Evolutionary conservation across 2,113 vertebrate genomes (phyloP).

Genomic region (Sisor rabdophorus): DNA sequence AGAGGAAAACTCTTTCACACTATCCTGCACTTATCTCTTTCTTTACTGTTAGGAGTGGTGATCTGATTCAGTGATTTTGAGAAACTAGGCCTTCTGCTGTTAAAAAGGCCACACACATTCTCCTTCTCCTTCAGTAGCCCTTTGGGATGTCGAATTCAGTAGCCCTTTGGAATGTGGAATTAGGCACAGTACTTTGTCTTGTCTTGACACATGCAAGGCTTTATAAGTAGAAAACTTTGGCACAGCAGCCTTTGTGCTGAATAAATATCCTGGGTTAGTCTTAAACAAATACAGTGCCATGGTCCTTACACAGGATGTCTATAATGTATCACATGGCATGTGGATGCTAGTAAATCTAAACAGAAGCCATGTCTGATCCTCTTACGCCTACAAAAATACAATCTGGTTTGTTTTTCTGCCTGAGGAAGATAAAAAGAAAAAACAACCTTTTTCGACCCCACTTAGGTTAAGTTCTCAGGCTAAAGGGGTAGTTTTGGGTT

Average conservation of each 20-base stretch:
- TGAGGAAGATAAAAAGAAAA: neutral
- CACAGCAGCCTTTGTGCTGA: neutral
- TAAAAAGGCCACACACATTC: slow-evolving; percentile 40
- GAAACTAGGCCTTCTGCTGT: slow-evolving; percentile 46
- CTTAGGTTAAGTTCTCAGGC: neutral
- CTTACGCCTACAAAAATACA: neutral
- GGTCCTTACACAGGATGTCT: neutral
- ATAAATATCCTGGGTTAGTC: neutral
- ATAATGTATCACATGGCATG: neutral
- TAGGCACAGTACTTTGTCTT: slow-evolving; percentile 14
- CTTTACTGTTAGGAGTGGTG: slow-evolving; percentile 52
- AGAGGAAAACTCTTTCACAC: slow-evolving; percentile 29
- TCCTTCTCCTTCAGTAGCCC: slow-evolving; percentile 46
- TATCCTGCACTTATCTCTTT: slow-evolving; percentile 34
- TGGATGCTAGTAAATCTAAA: neutral
- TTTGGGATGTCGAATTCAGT: slow-evolving; percentile 47
- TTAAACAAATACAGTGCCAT: neutral
- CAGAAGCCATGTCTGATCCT: neutral
- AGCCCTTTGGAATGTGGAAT: slow-evolving; percentile 50
- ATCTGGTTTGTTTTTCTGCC: neutral
- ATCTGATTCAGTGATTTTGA: slow-evolving; percentile 62
- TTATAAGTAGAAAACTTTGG: neutral
- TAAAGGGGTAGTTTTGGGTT: neutral
- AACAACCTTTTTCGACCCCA: too few species aligned
- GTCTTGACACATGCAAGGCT: neutral